Evolutionary conservation across 2,888 invertebrate genomes (phyloP).

Genomic region (Cryptops parisi): DNA sequence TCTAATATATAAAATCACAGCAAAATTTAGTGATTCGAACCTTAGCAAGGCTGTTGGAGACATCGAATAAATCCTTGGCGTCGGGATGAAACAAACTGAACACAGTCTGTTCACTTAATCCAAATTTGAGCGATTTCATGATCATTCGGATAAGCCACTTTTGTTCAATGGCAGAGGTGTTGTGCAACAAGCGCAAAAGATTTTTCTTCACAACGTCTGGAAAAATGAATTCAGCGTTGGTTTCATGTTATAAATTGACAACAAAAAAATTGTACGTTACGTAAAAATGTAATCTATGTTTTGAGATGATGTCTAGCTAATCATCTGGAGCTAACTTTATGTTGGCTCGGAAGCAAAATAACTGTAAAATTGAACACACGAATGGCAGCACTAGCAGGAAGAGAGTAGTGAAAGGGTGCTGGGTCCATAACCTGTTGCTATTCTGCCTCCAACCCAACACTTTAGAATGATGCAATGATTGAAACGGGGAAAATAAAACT

Average conservation of each 20-base stretch:
- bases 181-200: slow-evolving; percentile 49
- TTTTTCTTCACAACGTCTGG: slow-evolving; percentile 42
- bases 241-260: too few relatives aligned
- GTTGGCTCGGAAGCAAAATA: too few relatives aligned
- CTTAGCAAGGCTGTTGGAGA: slow-evolving; percentile 51
- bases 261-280: too few relatives aligned
- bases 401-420: too few relatives aligned
- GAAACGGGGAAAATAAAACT: not conserved
- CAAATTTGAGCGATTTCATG: slow-evolving; percentile 66
- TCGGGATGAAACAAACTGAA: slow-evolving; percentile 60
- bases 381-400: too few relatives aligned
- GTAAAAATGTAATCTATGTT: too few relatives aligned
- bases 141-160: slow-evolving; percentile 85
- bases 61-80: slow-evolving; percentile 58
- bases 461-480: not conserved
- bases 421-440: too few relatives aligned
- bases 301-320: too few relatives aligned
- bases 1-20: not conserved
- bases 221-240: slow-evolving; percentile 7
- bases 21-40: slow-evolving; percentile 31
- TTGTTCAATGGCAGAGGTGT: slow-evolving; percentile 55
- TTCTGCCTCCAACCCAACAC: too few relatives aligned
- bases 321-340: too few relatives aligned
- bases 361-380: too few relatives aligned
- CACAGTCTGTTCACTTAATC: slow-evolving; percentile 54